Base-by-base conservation (phyloP, 2,113 vertebrate genomes). In the Epinephelus moara region DNA sequence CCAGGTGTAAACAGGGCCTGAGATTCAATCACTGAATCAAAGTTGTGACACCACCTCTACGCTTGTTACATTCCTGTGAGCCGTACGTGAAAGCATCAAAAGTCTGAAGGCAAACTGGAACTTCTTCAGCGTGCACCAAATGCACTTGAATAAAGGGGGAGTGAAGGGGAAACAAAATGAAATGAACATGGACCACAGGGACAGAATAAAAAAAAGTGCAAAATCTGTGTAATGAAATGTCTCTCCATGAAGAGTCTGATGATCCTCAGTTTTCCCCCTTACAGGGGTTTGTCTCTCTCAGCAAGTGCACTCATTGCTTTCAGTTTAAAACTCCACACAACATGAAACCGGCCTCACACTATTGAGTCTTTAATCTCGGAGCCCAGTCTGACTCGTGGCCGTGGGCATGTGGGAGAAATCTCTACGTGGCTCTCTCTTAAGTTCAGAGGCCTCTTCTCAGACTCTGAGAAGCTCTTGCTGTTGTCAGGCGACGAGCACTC, bases 331-430 rank as follows among this genome's bases (percentile, higher is more conserved):
- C 81, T 85, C 71, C 55, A 57, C 73, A 45, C 67, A 40, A 59
- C 17, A 72, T n/a, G 59, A 66, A 81, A 75, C 50, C 15, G 1
- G 62, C 67, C 82, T 98, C 95, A 99, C 89, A 99, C 97, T 69
- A 99, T 97, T 0, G 98, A 99, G 96, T 99, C 98, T 93, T 97
- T 97, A 89, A 99, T 99, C 91, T 97, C 97, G 0, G 98, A 98
- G 87, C 98, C 98, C 47, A 99, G 96, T 79, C 98, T 96, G 66
- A 99, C 98, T 21, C 98, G 95, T 25, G 97, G 98, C 85, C 96
- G 94, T 33, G 97, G 97, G 88, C 97, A 96, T 47, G 95, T 80
- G 0, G 97, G 94, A 0, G 96, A 97, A 73, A 98, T 96, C 90
- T 99, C 97, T 87, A 98, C 97, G 0, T 96, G 95, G 85, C 97